phyloP scores from a whole-genome alignment of 2,888 invertebrate species.

The Nineta flava region DNA sequence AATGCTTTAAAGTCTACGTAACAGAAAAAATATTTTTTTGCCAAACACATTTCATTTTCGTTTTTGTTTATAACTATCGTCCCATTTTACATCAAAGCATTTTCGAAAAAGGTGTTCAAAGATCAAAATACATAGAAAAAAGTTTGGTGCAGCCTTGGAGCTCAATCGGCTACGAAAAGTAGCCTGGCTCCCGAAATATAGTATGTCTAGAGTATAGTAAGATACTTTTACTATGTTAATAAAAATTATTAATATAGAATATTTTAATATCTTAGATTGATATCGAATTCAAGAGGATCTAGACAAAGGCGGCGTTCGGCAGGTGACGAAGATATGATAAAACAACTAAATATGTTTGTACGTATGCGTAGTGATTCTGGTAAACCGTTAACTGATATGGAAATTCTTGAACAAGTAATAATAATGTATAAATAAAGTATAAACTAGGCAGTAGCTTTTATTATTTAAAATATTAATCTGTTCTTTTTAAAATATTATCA shows the following conservation, averaged over 20 bases:
- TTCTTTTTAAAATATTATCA: neutral
- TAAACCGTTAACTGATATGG: slow-evolving; percentile 73
- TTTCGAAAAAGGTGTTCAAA: too few relatives aligned
- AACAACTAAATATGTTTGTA: slow-evolving; percentile 53
- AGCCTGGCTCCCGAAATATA: too few relatives aligned
- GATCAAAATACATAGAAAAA: too few relatives aligned
- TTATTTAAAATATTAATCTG: neutral
- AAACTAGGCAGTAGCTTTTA: neutral
- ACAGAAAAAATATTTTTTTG: neutral
- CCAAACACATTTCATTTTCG: neutral
- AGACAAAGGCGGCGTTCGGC: slow-evolving; percentile 63
- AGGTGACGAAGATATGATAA: slow-evolving; percentile 60
- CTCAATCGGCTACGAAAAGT: too few relatives aligned
- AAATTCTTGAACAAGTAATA: slow-evolving; percentile 76
- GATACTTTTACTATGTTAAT: too few relatives aligned
- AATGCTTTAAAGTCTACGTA: too few relatives aligned
- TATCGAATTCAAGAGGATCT: slow-evolving; percentile 24
- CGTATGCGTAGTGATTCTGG: slow-evolving; percentile 76
- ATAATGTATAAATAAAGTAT: neutral
- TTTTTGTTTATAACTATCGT: too few relatives aligned
- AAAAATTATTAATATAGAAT: too few relatives aligned
- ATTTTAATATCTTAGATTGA: neutral
- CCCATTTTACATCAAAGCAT: too few relatives aligned
- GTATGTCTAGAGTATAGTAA: too few relatives aligned
- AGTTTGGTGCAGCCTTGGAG: too few relatives aligned